A percentile compares a stretch with the other conserved stretches of the same genome.
These are phyloP conservation scores for Pogona vitticeps DNA, from an alignment of 2,113 vertebrate species.

Conservation along the genomic window DNA sequence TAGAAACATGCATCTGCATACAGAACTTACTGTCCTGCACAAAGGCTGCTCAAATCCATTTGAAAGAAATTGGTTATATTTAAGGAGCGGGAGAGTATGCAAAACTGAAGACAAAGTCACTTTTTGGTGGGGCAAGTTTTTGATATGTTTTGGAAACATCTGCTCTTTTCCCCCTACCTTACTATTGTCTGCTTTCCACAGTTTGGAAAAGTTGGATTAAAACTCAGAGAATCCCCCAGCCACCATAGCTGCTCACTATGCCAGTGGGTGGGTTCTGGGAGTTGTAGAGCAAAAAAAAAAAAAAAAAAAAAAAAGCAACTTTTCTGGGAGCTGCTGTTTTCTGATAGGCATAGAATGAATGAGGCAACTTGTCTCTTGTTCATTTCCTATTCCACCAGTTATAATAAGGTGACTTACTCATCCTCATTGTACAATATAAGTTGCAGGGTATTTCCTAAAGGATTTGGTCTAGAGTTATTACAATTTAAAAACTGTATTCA, in stretches of 20 bases:
- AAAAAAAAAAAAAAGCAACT: no score
- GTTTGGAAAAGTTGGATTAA: no score
- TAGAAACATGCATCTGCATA: background rate
- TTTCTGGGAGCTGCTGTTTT: no score
- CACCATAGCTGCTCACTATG: no score
- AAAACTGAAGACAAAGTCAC: background rate
- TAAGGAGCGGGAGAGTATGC: background rate
- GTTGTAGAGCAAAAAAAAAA: no score
- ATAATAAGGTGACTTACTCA: background rate
- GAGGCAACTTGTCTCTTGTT: background rate
- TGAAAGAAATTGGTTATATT: background rate
- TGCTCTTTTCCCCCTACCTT: background rate
- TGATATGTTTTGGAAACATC: background rate
- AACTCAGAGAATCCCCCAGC: no score
- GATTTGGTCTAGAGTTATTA: background rate
- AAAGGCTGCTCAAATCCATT: background rate
- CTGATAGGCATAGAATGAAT: background rate
- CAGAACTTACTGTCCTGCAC: background rate
- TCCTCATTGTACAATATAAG: background rate
- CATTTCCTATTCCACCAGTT: conserved; percentile 7
- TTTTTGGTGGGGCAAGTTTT: background rate
- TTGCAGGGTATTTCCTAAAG: background rate
- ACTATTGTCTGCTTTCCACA: background rate
- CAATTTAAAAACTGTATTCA: no score
- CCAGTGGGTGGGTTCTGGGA: no score